Conservation (phyloP, 1,140 invertebrate species). For the Brachionus rubens region DNA sequence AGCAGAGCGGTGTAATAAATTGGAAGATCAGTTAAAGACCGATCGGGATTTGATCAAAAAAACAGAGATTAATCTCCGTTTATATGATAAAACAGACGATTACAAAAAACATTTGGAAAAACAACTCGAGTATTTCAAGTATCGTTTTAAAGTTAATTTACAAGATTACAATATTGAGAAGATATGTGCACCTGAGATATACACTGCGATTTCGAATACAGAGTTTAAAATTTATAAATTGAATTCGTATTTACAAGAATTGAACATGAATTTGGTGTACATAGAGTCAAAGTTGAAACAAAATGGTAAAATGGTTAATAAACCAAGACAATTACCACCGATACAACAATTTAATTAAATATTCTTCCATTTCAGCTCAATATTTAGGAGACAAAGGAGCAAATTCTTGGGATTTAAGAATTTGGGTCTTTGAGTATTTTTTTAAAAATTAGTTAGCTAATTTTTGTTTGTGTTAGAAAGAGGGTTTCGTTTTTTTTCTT, state of each 20-base stretch:
- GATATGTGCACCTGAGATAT: slow-evolving; percentile 18
- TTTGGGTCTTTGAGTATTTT: too few relatives aligned
- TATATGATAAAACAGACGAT: neutral
- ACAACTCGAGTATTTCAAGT: slow-evolving; percentile 10
- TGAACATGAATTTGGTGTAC: slow-evolving; percentile 12
- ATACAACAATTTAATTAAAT: too few relatives aligned
- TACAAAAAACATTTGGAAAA: neutral
- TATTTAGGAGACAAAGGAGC: too few relatives aligned
- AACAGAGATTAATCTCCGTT: neutral
- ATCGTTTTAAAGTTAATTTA: slow-evolving; percentile 17
- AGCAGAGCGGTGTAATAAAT: neutral
- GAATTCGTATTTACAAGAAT: neutral
- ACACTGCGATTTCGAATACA: slow-evolving; percentile 3
- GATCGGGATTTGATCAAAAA: slow-evolving; percentile 11
- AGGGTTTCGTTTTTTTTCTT: too few relatives aligned
- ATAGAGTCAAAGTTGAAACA: neutral
- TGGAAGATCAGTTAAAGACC: slow-evolving; percentile 19
- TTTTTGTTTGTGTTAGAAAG: too few relatives aligned
- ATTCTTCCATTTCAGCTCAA: too few relatives aligned
- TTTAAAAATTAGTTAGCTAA: too few relatives aligned
- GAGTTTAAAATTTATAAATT: slow-evolving; percentile 20
- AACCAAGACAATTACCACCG: slow-evolving; percentile 8
- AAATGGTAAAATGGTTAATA: neutral
- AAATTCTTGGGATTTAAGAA: too few relatives aligned
- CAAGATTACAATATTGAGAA: slow-evolving; percentile 38